phyloP scores from a whole-genome alignment of 1,140 invertebrate genomes.

The Hycleus cichorii region DNA sequence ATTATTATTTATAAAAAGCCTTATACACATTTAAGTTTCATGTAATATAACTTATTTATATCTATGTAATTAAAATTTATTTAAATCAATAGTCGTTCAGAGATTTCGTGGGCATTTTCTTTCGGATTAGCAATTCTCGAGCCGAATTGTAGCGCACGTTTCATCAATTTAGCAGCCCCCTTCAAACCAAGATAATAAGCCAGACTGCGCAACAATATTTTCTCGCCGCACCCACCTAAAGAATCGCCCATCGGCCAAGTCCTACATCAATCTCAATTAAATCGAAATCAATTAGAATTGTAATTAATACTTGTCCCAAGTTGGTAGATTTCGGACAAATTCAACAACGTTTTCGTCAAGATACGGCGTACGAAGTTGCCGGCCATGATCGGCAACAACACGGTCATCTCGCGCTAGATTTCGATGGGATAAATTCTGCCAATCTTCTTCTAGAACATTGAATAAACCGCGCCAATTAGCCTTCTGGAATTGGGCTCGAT shows the following conservation, averaged over 20 bases:
- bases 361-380: constrained; percentile 82
- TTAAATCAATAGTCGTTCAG: constrained; percentile 35
- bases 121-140: constrained; percentile 89
- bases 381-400: constrained; percentile 68
- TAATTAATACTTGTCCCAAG: constrained; percentile 63
- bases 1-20: no score
- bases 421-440: constrained; percentile 77
- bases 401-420: constrained; percentile 94
- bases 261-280: constrained; percentile 40
- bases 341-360: constrained; percentile 83
- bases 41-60: no score
- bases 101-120: constrained; percentile 78
- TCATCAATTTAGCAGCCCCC: constrained; percentile 64
- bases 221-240: constrained; percentile 83
- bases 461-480: constrained; percentile 59
- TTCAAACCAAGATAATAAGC: constrained; percentile 65
- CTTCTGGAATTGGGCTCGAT: constrained; percentile 64
- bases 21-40: no score
- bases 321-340: constrained; percentile 61
- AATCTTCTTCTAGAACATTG: constrained; percentile 67
- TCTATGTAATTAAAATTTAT: no score
- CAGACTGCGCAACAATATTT: constrained; percentile 76
- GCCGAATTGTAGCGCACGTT: constrained; percentile 97
- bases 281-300: neutral
- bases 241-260: constrained; percentile 56